Evolutionary conservation across 2,888 invertebrate genomes (phyloP).

Genomic region (Amiota communis): DNA sequence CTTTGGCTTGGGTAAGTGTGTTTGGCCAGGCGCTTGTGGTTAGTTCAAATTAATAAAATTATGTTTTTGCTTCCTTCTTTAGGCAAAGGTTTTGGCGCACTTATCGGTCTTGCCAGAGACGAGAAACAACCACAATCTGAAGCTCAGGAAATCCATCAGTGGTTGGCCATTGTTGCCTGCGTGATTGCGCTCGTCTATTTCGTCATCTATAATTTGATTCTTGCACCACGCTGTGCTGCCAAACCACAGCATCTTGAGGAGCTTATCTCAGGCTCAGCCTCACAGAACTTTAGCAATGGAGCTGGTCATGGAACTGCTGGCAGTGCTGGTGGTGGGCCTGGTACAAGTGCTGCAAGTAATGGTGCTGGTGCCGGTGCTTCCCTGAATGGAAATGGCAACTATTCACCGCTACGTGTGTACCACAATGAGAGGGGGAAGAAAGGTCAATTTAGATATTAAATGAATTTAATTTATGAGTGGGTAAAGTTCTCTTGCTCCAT

Average conservation of each 20-base stretch:
- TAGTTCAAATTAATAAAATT: not conserved
- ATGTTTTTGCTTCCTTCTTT: not conserved
- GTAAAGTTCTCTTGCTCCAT: conserved; percentile 6
- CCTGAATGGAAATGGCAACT: conserved; percentile 75
- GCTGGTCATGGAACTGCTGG: conserved; percentile 41
- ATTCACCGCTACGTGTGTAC: conserved; percentile 86
- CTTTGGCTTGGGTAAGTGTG: conserved; percentile 80
- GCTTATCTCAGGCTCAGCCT: conserved; percentile 69
- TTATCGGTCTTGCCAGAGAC: conserved; percentile 76
- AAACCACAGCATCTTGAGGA: conserved; percentile 77
- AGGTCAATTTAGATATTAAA: conserved; percentile 86
- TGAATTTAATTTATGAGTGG: conserved; percentile 29
- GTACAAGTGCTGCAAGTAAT: conserved; percentile 72
- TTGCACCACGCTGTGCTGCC: conserved; percentile 83
- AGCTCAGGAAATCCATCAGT: conserved; percentile 76
- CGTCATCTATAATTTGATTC: conserved; percentile 81
- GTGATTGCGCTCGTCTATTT: conserved; percentile 81
- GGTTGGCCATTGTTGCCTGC: conserved; percentile 80
- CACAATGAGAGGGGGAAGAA: conserved; percentile 87
- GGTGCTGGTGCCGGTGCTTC: conserved; percentile 60
- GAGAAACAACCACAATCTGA: conserved; percentile 60
- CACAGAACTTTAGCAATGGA: conserved; percentile 74
- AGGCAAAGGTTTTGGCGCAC: conserved; percentile 84
- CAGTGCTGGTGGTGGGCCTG: conserved; percentile 51
- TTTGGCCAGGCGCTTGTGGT: not conserved